A percentile compares a stretch with the other conserved stretches of the same genome.
Conservation (phyloP, 2,113 vertebrate species). For the Arizona elegans region DNA sequence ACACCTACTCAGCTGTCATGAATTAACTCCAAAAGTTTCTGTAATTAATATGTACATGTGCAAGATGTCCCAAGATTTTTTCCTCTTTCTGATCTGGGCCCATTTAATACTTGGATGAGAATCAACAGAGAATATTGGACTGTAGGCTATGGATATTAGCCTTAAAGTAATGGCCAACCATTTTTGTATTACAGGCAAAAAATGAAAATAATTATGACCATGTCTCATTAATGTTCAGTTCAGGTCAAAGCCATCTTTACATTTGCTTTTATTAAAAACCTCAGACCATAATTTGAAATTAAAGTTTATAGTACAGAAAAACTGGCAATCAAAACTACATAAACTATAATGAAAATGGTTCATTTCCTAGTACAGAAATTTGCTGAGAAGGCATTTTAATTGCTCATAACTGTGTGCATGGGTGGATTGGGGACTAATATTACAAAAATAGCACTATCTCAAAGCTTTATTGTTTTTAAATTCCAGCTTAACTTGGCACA, state of each 20-base stretch:
- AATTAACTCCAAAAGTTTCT: background rate
- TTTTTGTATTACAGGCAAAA: background rate
- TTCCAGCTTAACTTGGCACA: slow-evolving; percentile 1
- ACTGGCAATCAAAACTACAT: background rate
- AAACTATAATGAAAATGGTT: background rate
- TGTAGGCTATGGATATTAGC: background rate
- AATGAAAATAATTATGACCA: background rate
- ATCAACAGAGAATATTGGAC: background rate
- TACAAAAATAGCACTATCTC: background rate
- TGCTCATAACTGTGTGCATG: background rate
- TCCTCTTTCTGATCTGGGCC: background rate
- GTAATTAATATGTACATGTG: background rate
- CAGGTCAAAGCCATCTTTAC: background rate
- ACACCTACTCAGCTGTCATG: background rate
- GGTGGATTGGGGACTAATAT: slow-evolving; percentile 9
- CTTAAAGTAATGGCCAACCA: background rate
- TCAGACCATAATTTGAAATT: background rate
- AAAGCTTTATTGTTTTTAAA: background rate
- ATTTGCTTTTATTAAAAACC: background rate
- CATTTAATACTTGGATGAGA: background rate
- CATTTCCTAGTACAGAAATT: background rate
- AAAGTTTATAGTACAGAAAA: background rate
- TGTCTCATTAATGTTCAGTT: background rate
- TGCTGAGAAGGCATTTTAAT: background rate
- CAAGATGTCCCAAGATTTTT: background rate